These are phyloP conservation scores for Pammene fasciana DNA, from an alignment of 2,888 invertebrate genomes.

Conservation along the genomic window DNA sequence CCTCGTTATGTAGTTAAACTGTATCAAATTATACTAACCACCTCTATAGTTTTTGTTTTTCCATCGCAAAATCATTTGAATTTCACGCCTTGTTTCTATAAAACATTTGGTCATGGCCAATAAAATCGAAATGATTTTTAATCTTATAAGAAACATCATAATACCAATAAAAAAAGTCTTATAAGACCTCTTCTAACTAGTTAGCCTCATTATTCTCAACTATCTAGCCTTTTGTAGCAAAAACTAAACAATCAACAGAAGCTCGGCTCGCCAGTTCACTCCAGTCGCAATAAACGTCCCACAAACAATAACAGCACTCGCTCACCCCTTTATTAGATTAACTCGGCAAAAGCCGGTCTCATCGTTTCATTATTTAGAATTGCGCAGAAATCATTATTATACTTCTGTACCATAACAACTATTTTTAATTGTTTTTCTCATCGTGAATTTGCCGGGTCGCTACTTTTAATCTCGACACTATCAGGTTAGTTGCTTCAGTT, in stretches of 20 bases:
- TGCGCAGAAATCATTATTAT: slow-evolving; percentile 42
- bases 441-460: slow-evolving; percentile 13
- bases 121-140: background rate
- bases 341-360: slow-evolving; percentile 65
- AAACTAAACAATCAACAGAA: slow-evolving; percentile 35
- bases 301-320: slow-evolving; percentile 46
- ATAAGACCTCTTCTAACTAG: background rate
- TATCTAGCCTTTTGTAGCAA: slow-evolving; percentile 15
- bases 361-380: slow-evolving; percentile 54
- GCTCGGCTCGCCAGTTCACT: slow-evolving; percentile 27
- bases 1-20: too few relatives aligned
- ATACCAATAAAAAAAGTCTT: background rate
- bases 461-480: slow-evolving; percentile 26
- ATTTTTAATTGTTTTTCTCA: slow-evolving; percentile 34
- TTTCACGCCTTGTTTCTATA: too few relatives aligned
- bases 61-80: too few relatives aligned
- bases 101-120: too few relatives aligned
- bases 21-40: too few relatives aligned
- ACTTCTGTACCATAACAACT: slow-evolving; percentile 20
- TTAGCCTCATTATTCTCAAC: slow-evolving; percentile 16
- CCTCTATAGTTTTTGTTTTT: too few relatives aligned
- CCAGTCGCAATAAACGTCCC: slow-evolving; percentile 36
- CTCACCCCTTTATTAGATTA: slow-evolving; percentile 63
- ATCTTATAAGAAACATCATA: slow-evolving; percentile 1
- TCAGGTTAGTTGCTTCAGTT: slow-evolving; percentile 19